phyloP scores from a whole-genome alignment of 2,888 invertebrate genomes.

The Trissolcus brochymenae region DNA sequence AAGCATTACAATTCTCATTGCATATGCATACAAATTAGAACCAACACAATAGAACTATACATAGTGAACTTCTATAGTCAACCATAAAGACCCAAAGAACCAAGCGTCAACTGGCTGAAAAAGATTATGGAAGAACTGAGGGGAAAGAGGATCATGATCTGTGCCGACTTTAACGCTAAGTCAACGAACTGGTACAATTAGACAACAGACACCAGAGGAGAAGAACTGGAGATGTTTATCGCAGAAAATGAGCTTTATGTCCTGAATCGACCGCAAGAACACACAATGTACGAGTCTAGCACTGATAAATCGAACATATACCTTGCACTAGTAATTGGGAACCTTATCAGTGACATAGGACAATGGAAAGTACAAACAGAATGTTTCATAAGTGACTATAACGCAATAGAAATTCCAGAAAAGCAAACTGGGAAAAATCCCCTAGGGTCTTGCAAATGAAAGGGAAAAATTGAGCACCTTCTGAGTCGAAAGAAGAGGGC shows the following conservation, averaged over 20 bases:
- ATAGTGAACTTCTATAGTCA: slow-evolving; percentile 26
- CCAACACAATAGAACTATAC: too few relatives aligned
- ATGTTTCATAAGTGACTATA: slow-evolving; percentile 36
- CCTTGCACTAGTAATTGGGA: slow-evolving; percentile 15
- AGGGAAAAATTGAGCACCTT: background rate
- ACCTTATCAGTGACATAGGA: background rate
- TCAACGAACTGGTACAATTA: slow-evolving; percentile 7
- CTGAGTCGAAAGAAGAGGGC: background rate
- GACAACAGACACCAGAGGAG: background rate
- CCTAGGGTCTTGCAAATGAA: background rate
- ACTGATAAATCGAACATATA: slow-evolving; percentile 25
- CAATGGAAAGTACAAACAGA: slow-evolving; percentile 5
- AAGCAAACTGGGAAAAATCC: background rate
- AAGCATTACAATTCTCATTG: too few relatives aligned
- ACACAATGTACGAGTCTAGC: background rate
- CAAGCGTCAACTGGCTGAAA: background rate
- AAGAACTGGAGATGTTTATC: slow-evolving; percentile 10
- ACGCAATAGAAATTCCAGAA: slow-evolving; percentile 15
- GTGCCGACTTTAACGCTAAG: slow-evolving; percentile 30
- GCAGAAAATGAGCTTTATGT: slow-evolving; percentile 3
- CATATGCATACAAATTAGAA: too few relatives aligned
- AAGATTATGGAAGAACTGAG: background rate
- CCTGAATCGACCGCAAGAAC: background rate
- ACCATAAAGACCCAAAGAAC: background rate
- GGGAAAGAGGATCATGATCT: slow-evolving; percentile 15